Base-by-base conservation (phyloP, 2,113 vertebrate genomes). In the Stigmatopora nigra region DNA sequence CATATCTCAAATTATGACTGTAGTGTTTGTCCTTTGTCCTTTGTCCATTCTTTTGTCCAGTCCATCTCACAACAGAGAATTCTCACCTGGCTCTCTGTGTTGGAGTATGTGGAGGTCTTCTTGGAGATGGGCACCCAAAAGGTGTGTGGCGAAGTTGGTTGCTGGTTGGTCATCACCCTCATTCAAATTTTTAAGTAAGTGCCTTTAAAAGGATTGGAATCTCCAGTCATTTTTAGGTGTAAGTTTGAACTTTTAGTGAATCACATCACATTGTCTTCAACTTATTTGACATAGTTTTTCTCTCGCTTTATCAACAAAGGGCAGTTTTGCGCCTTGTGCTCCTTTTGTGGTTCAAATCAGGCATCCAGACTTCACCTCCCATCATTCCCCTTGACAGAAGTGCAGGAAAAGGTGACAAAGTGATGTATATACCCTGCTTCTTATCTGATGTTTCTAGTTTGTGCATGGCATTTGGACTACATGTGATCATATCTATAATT, bases 81-180 rank as follows among this genome's bases (percentile, higher is more conserved):
- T 70, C 87, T 95, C 59, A 98, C 91, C 57, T 99, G 97, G 96
- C 91, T 99, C 64, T 97, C 94, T 0, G 93, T 98, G 65, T 81
- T 99, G 86, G 95, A 98, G 84, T 93, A 93, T 3, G 87, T 99
- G 90, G 95, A 99, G 81, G 97, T 99, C 49, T 99, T 98, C 88
- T 91, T 93, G 76, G 96, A 99, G 90, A 94, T 99, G 90, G 94
- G 92, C 12, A 90, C 94, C 35, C 83, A 90, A 57, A 95, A 91
- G 78, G 88, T 95, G 71, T 96, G 94, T 94, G 94, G 95, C 0
- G 93, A 97, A 67, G 84, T 86, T 49, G 93, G 92, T 61, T 92
- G 93, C 25, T 99, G 97, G 96, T 89, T 94, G 22, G 89, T 96
- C 75, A 93, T 98, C 11, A 88, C 87, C 57, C 91, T 98, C 84